Evolutionary conservation across 2,888 invertebrate species (phyloP).

Genomic region (Priocnemis perturbator): DNA sequence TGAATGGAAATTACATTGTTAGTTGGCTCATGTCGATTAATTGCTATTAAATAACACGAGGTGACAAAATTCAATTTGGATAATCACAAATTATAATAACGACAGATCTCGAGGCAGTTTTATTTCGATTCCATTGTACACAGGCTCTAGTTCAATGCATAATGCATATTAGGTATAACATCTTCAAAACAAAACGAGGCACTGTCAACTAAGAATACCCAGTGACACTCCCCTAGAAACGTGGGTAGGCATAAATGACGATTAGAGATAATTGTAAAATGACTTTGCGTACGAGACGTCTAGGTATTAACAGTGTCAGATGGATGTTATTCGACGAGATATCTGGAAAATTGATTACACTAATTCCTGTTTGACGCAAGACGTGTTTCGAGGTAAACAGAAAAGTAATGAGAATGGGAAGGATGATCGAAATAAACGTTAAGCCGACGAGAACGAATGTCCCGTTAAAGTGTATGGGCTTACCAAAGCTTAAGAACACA

Average conservation of each 20-base stretch:
- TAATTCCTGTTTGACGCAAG: constrained; percentile 32
- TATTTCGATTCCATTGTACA: too few species aligned
- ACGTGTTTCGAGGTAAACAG: constrained; percentile 37
- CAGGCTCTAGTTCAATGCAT: constrained; percentile 7
- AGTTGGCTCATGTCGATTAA: too few species aligned
- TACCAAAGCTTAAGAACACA: constrained; percentile 51
- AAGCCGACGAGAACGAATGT: constrained; percentile 19
- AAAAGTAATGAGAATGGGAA: constrained; percentile 17
- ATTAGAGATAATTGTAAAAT: constrained; percentile 28
- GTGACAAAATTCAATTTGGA: too few species aligned
- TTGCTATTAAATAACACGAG: too few species aligned
- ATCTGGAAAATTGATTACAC: too few species aligned
- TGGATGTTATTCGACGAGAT: too few species aligned
- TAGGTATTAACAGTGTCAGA: constrained; percentile 2
- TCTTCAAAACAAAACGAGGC: constrained; percentile 30
- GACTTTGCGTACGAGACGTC: constrained; percentile 9
- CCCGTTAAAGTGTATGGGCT: constrained; percentile 25
- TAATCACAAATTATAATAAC: too few species aligned
- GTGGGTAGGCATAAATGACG: constrained; percentile 33
- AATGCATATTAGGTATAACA: constrained; percentile 18
- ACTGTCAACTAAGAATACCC: constrained; percentile 17
- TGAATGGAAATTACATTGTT: too few species aligned
- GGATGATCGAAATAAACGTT: constrained; percentile 13
- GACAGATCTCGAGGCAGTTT: too few species aligned
- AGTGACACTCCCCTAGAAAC: constrained; percentile 21